Percentiles rank a stretch among this genome's conserved stretches.
These are phyloP conservation scores for Montipora efflorescens DNA, from an alignment of 64 coral and sea anemone genomes.

Conservation along the genomic window DNA sequence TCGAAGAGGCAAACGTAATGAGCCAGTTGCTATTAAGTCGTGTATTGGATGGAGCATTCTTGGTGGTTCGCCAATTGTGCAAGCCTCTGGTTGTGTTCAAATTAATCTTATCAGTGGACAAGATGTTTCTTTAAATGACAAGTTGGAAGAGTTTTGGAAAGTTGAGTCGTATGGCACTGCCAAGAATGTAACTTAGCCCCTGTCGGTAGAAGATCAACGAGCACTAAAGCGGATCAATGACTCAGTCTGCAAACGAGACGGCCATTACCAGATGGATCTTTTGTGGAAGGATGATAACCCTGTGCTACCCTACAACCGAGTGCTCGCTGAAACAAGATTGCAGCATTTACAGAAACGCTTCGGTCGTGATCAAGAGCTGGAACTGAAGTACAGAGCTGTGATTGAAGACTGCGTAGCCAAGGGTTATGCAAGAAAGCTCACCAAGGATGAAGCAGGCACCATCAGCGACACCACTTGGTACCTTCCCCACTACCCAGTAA, in stretches of 20 bases:
- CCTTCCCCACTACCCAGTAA: slow-evolving; percentile 33
- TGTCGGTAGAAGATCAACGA: slow-evolving; percentile 50
- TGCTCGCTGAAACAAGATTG: slow-evolving; percentile 42
- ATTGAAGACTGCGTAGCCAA: slow-evolving; percentile 49
- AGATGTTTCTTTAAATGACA: background rate
- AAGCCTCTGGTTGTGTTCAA: background rate
- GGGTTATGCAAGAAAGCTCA: slow-evolving; percentile 58
- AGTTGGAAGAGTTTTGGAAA: slow-evolving; percentile 36
- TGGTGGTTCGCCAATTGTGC: slow-evolving; percentile 9
- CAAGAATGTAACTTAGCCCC: background rate
- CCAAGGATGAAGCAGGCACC: slow-evolving; percentile 28
- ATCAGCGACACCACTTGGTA: slow-evolving; percentile 19
- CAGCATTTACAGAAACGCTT: slow-evolving; percentile 41
- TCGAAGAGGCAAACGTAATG: slow-evolving; percentile 31
- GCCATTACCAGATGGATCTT: slow-evolving; percentile 59
- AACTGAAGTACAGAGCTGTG: slow-evolving; percentile 27
- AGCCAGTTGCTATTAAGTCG: slow-evolving; percentile 59
- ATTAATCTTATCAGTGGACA: background rate
- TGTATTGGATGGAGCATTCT: slow-evolving; percentile 69
- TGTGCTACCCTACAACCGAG: slow-evolving; percentile 39
- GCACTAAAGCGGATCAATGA: slow-evolving; percentile 26
- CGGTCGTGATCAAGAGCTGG: slow-evolving; percentile 24
- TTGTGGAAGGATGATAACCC: slow-evolving; percentile 46
- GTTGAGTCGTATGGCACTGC: slow-evolving; percentile 16
- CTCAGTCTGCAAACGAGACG: slow-evolving; percentile 9